A percentile compares a stretch with the other conserved stretches of the same genome.
Evolutionary conservation across 2,797 vertebrate genomes (phyloP).

Genomic region (Spondyliosoma cantharus): DNA sequence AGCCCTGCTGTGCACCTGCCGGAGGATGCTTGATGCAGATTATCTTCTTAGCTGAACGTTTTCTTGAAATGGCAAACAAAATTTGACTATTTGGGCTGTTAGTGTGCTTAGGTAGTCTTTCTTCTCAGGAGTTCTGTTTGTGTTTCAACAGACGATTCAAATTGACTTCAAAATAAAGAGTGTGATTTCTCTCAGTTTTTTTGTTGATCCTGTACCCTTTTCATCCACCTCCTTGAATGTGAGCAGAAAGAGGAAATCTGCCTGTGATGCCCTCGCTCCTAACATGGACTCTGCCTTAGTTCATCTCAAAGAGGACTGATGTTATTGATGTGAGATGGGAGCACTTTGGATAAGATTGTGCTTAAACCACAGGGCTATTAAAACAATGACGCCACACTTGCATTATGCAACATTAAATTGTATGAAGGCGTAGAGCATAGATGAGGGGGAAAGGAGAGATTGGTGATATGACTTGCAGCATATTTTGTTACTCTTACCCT

Average conservation of each 20-base stretch:
- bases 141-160: neutral
- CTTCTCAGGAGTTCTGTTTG: neutral
- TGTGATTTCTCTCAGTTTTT: neutral
- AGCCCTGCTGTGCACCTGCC: conserved; percentile 18
- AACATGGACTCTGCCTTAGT: conserved; percentile 10
- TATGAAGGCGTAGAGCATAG: neutral
- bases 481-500: neutral
- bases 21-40: neutral
- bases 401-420: conserved; percentile 20
- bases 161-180: neutral
- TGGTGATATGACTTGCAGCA: neutral
- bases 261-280: conserved; percentile 20
- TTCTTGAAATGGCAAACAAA: conserved; percentile 2
- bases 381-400: conserved; percentile 11
- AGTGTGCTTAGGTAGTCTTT: neutral
- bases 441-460: neutral
- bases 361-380: conserved; percentile 7
- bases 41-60: neutral
- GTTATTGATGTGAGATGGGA: conserved; percentile 46
- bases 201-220: conserved; percentile 9
- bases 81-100: neutral
- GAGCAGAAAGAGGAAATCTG: conserved; percentile 18
- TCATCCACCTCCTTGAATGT: conserved; percentile 5
- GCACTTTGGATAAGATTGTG: conserved; percentile 26
- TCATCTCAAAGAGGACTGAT: conserved; percentile 28